Evolutionary conservation across 2,888 invertebrate genomes (phyloP), one percentile per base, ranked within the genome.

Genomic region (Limnephilus auricula): DNA sequence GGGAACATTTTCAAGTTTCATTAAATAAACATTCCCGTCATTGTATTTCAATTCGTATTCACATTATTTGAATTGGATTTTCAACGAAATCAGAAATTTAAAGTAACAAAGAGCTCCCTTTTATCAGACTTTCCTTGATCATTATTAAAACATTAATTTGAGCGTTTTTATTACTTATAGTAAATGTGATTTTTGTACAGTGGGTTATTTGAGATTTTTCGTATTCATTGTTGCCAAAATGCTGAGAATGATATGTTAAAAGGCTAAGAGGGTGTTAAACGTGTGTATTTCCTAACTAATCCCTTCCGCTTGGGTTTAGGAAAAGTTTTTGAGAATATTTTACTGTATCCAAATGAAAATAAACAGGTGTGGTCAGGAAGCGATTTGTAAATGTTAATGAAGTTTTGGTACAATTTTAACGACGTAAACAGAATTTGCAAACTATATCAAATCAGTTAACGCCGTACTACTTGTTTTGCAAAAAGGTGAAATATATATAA

Each of bases 1-100:
- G 31, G 45, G 31, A 86, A 32, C 86, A 86, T 86, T 86, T 86
- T 50, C 50, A 86, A 18, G 50, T 30, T 86, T 25, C 86, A 50
- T 86, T 86, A 86, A 50, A 86, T 31, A 31, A 15, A 32, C 50
- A 86, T 86, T 86, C 86, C 65, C 13, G 10, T 85, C 30, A 45
- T 85, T 45, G 40, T 30, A 30, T 37, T 45, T n/a, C 34, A 85
- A 40, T n/a, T 30, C n/a, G 34, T n/a, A 25, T 85, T 85, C 45
- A 45, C 25, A 45, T n/a, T 85, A 40, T 45, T 40, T 40, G 65
- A 65, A 65, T 65, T 65, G 5, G 65, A 65, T 65, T 65, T 65
- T 65, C 65, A 65, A 9, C 25, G 40, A 45, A 45, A 85, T 40
- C 30, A 37, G 30, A 37, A 40, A n/a, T n/a, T n/a, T 40, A 45